phyloP scores from a whole-genome alignment of 2,113 vertebrate genomes.

The Bombycilla garrulus region DNA sequence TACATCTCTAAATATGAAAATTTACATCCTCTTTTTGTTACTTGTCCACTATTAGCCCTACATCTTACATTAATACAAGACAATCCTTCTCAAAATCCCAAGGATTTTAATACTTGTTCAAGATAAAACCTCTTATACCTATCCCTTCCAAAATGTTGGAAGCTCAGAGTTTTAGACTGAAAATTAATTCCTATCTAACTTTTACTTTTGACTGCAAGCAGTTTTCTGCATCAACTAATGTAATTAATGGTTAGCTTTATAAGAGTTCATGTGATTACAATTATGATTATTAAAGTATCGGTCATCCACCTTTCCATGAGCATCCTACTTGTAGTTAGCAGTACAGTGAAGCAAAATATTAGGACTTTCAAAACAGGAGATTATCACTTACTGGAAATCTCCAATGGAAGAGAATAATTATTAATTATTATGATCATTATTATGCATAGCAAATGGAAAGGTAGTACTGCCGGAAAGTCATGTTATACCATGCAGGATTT shows the following conservation, averaged over 20 bases:
- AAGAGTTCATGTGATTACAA: conserved; percentile 58
- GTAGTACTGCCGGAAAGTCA: not conserved
- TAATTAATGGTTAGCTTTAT: conserved; percentile 72
- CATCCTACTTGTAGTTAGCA: conserved; percentile 71
- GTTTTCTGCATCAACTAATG: conserved; percentile 59
- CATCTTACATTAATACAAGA: not conserved
- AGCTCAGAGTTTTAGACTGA: not conserved
- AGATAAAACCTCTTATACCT: not conserved
- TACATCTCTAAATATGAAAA: not conserved
- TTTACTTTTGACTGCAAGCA: conserved; percentile 51
- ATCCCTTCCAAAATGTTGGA: not conserved
- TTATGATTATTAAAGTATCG: conserved; percentile 71
- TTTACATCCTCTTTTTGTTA: not conserved
- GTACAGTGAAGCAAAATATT: conserved; percentile 78
- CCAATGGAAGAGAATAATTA: conserved; percentile 71
- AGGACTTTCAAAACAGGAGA: conserved; percentile 73
- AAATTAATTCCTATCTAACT: conserved; percentile 60
- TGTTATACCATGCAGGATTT: not conserved
- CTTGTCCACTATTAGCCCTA: not conserved
- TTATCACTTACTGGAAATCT: conserved; percentile 71
- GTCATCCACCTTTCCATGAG: conserved; percentile 68
- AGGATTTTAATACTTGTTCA: not conserved
- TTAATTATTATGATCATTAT: conserved; percentile 73
- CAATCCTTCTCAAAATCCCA: not conserved
- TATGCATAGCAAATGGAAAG: conserved; percentile 24